These are phyloP conservation scores for Typhlichthys eigenmanni DNA, from an alignment of 2,797 vertebrate species.

Conservation along the genomic window DNA sequence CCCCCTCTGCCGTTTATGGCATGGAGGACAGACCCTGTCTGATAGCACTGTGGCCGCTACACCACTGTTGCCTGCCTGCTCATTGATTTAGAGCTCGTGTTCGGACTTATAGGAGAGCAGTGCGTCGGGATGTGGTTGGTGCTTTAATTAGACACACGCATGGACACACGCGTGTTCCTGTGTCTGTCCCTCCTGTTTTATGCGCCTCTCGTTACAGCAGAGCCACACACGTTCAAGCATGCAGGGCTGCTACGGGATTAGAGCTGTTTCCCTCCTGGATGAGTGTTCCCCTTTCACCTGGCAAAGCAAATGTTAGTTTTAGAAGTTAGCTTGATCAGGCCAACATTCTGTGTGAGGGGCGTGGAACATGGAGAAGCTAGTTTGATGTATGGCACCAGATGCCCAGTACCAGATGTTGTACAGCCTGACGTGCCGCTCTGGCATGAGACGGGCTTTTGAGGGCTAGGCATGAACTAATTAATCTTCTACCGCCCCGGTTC, in stretches of 20 bases:
- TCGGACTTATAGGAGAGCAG: constrained; percentile 27
- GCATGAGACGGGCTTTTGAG: constrained; percentile 62
- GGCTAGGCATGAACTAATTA: constrained; percentile 71
- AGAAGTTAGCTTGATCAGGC: constrained; percentile 70
- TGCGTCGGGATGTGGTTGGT: neutral
- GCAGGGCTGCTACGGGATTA: constrained; percentile 38
- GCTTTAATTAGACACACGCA: constrained; percentile 45
- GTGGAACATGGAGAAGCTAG: constrained; percentile 58
- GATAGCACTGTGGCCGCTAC: constrained; percentile 64
- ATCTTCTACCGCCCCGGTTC: constrained; percentile 64
- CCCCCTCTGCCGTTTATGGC: constrained; percentile 48
- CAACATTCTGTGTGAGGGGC: constrained; percentile 54
- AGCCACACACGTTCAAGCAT: constrained; percentile 21
- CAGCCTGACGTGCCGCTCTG: constrained; percentile 69
- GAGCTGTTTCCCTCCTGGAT: constrained; percentile 19
- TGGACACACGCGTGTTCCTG: neutral
- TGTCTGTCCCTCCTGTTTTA: constrained; percentile 2
- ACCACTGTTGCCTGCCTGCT: constrained; percentile 43
- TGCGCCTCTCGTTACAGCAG: constrained; percentile 8
- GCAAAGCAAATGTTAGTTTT: constrained; percentile 77
- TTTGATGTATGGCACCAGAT: constrained; percentile 82
- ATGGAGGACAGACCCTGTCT: constrained; percentile 46
- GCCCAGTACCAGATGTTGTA: constrained; percentile 78
- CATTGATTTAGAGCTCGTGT: constrained; percentile 62
- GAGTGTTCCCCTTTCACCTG: constrained; percentile 5